A percentile compares a stretch with the other conserved stretches of the same genome.
These are phyloP conservation scores for Sebastolobus altivelis DNA, from an alignment of 2,797 vertebrate genomes.

Conservation along the genomic window DNA sequence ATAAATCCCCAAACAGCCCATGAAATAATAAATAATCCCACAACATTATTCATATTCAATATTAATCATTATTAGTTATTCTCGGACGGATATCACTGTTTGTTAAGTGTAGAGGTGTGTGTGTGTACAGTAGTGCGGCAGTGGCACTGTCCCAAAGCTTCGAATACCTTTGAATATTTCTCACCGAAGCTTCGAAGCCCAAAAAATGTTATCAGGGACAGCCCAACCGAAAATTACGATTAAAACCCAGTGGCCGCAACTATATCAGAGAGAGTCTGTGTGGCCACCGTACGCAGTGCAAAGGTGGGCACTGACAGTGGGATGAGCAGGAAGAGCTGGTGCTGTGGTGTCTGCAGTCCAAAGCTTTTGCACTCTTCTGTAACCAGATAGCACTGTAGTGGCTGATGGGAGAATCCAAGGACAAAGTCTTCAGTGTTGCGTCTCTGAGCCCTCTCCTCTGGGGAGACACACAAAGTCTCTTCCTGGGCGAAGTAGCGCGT, in stretches of 20 bases:
- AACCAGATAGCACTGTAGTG: slow-evolving; percentile 90
- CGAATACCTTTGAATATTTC: no score
- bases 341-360: slow-evolving; percentile 84
- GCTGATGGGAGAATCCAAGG: slow-evolving; percentile 81
- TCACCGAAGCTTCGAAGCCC: no score
- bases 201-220: no score
- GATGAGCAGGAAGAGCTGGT: slow-evolving; percentile 88
- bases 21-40: no score
- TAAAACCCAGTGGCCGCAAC: slow-evolving; percentile 80
- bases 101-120: no score
- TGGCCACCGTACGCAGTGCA: slow-evolving; percentile 85
- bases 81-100: no score
- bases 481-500: slow-evolving; percentile 87
- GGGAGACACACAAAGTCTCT: slow-evolving; percentile 49
- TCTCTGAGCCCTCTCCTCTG: slow-evolving; percentile 58
- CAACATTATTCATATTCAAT: no score
- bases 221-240: background rate
- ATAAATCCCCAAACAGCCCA: no score
- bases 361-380: slow-evolving; percentile 86
- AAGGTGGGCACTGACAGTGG: slow-evolving; percentile 88
- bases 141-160: no score
- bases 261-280: slow-evolving; percentile 85
- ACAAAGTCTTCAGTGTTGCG: slow-evolving; percentile 79
- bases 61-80: no score
- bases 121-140: no score